Base-by-base conservation (phyloP, 2,888 invertebrate species). In the Conus canariensis region DNA sequence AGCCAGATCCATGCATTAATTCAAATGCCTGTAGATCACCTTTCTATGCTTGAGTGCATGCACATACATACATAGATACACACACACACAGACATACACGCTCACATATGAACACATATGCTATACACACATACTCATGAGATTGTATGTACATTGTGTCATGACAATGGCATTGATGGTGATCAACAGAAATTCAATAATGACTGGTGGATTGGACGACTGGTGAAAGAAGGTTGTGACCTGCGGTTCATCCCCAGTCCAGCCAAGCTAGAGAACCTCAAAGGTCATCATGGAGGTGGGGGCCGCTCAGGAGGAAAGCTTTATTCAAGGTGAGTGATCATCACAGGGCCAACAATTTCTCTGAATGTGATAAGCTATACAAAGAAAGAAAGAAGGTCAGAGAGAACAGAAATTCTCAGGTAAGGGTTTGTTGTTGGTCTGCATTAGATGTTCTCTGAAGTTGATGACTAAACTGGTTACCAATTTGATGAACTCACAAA, bases 151-250 rank as follows among this genome's bases (percentile, higher is more conserved):
- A 45, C 45, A 4, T 45, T 45, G 45, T 22, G 16, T 70, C 30
- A 25, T 83, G 16, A 10, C 4, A 83, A 83, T 8, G 22, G 14
- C 16, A 5, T 0, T 58, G 22, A 56, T 5, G 22, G 19, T 83
- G 56, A 83, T 58, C 3, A 9, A 10, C 93, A 97, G 97, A 99
- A 99, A 97, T 99, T 99, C 97, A 99, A 99, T 97, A 99, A 99
- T 98, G 99, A 99, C 97, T 99, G 99, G 99, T 99, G 99, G 99
- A 99, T 99, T 97, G 99, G 99, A 93, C 98, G 99, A 95, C 97
- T 99, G 97, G 99, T 99, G 97, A 99, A 99, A 97, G 99, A 99
- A 97, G 99, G 98, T 96, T 98, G 98, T 97, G 99, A 99, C 97
- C 98, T 99, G 96, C 99, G 99, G 95, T 99, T 99, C 97, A 99